These are phyloP conservation scores for Argyresthia goedartella DNA, from an alignment of 2,888 invertebrate genomes.

Conservation along the genomic window DNA sequence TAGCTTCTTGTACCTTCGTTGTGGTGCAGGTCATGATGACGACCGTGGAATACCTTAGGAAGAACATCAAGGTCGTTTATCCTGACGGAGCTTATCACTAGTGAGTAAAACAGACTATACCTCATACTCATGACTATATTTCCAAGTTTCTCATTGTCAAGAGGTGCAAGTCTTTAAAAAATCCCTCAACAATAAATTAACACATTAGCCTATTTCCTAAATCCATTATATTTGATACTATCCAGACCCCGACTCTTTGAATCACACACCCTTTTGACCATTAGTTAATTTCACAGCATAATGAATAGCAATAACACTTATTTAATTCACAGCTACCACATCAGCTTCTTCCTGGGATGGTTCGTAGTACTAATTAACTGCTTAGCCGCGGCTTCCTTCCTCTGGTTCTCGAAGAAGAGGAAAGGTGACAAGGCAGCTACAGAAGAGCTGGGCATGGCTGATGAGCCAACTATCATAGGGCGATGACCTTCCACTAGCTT, in stretches of 20 bases:
- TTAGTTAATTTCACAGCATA: no score
- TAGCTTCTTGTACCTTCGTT: slow-evolving; percentile 83
- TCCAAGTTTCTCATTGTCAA: no score
- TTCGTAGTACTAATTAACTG: slow-evolving; percentile 80
- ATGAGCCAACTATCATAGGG: slow-evolving; percentile 86
- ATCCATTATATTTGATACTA: no score
- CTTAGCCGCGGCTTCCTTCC: slow-evolving; percentile 77
- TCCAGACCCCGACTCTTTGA: no score
- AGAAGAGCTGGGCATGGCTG: slow-evolving; percentile 87
- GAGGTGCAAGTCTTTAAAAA: no score
- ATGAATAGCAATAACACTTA: no score
- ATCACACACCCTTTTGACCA: no score
- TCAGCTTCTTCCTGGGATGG: slow-evolving; percentile 82
- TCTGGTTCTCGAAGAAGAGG: slow-evolving; percentile 86
- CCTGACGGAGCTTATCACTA: slow-evolving; percentile 75
- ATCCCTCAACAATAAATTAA: no score
- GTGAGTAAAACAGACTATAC: slow-evolving; percentile 44
- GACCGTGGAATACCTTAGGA: slow-evolving; percentile 78
- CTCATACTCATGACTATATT: no score
- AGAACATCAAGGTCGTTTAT: slow-evolving; percentile 74
- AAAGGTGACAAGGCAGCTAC: slow-evolving; percentile 86
- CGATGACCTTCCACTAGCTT: slow-evolving; percentile 53
- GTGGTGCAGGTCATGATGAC: slow-evolving; percentile 86
- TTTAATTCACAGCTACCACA: slow-evolving; percentile 71
- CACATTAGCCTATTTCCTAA: no score